Conservation (phyloP, 2,797 vertebrate genomes). For the Sylvilagus floridanus region DNA sequence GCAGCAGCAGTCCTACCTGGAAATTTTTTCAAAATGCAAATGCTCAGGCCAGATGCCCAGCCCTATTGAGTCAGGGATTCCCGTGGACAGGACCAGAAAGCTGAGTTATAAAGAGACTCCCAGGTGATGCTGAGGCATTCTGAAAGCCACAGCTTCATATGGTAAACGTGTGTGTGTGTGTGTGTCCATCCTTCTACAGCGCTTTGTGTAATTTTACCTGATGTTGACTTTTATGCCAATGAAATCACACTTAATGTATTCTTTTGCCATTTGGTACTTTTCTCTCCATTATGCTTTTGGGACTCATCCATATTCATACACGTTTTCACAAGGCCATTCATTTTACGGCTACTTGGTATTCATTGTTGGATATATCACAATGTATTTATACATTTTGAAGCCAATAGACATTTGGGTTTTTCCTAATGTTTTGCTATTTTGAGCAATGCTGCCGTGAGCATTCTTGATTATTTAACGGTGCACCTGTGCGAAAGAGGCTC, state of each 20-base stretch:
- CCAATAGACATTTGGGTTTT: background rate
- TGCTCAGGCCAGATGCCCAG: background rate
- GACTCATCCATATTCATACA: constrained; percentile 40
- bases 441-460: background rate
- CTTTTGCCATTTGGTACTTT: background rate
- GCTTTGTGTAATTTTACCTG: background rate
- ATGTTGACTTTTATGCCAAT: constrained; percentile 48
- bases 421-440: background rate
- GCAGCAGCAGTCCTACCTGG: background rate
- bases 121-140: background rate
- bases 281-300: background rate
- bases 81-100: background rate
- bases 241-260: background rate
- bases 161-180: background rate
- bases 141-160: background rate
- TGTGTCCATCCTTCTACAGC: background rate
- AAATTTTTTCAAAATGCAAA: background rate
- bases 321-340: background rate
- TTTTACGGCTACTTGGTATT: background rate
- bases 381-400: constrained; percentile 50
- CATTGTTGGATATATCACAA: constrained; percentile 4
- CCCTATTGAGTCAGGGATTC: background rate
- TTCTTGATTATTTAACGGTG: background rate
- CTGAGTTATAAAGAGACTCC: background rate
- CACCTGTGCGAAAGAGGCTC: background rate